Evolutionary conservation across 1,140 invertebrate species (phyloP).

Genomic region (Formica exsecta): DNA sequence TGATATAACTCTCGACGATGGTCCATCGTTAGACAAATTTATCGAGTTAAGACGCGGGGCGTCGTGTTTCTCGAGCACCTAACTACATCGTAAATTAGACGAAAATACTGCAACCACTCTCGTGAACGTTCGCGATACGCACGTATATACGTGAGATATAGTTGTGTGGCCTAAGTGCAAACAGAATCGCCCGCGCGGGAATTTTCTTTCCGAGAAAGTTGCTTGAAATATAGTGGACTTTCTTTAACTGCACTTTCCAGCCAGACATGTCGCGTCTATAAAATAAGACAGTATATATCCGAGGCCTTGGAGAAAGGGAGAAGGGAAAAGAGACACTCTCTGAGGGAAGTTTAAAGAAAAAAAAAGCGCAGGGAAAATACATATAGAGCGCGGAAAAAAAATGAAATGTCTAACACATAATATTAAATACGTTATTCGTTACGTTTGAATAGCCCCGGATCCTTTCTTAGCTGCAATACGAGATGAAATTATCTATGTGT

Average conservation of each 20-base stretch:
- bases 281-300: neutral
- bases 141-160: neutral
- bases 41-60: constrained; percentile 63
- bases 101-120: constrained; percentile 25
- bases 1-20: constrained; percentile 4
- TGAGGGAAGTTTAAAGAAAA: neutral
- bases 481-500: neutral
- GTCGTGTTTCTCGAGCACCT: constrained; percentile 12
- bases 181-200: neutral
- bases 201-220: constrained; percentile 6
- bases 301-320: neutral
- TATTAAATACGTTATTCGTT: neutral
- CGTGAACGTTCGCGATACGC: neutral
- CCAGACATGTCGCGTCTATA: constrained; percentile 8
- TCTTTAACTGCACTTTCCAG: neutral
- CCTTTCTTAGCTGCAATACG: neutral
- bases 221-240: constrained; percentile 19
- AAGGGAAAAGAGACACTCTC: neutral
- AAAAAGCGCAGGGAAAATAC: neutral
- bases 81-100: constrained; percentile 61
- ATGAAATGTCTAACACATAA: neutral
- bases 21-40: constrained; percentile 64
- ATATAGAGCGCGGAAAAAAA: neutral
- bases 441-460: neutral
- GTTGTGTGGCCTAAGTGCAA: neutral